These are phyloP conservation scores for Drosophila nasuta DNA, from an alignment of 1,140 invertebrate species.

Conservation along the genomic window DNA sequence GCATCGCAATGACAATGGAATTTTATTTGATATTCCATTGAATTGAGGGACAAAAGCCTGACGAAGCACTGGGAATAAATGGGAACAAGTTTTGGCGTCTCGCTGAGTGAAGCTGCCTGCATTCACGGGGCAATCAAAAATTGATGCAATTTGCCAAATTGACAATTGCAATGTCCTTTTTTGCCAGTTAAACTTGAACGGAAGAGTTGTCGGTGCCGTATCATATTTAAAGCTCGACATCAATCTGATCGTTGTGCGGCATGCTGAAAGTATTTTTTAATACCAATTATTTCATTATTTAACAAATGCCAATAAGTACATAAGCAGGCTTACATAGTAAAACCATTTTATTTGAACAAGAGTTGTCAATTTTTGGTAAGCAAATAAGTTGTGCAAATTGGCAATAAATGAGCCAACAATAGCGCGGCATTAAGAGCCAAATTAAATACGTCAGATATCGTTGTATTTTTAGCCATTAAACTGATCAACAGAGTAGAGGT, in stretches of 20 bases:
- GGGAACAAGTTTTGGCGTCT: constrained; percentile 14
- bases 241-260: neutral
- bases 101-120: neutral
- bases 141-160: constrained; percentile 47
- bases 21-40: constrained; percentile 23
- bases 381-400: constrained; percentile 5
- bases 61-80: neutral
- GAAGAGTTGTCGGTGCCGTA: too few species aligned
- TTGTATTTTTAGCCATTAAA: neutral
- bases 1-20: constrained; percentile 5
- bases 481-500: neutral
- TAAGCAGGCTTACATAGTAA: neutral
- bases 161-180: constrained; percentile 16
- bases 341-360: neutral
- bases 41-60: constrained; percentile 25
- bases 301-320: neutral
- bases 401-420: neutral
- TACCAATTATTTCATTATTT: neutral
- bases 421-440: neutral
- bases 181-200: neutral
- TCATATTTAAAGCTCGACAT: neutral
- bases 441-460: neutral
- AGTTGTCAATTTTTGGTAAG: neutral
- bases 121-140: constrained; percentile 29
- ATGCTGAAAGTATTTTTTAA: neutral